Evolutionary conservation across 2,113 vertebrate genomes (phyloP), one percentile per base, ranked within the genome.

Genomic region (Tylochromis polylepis): DNA sequence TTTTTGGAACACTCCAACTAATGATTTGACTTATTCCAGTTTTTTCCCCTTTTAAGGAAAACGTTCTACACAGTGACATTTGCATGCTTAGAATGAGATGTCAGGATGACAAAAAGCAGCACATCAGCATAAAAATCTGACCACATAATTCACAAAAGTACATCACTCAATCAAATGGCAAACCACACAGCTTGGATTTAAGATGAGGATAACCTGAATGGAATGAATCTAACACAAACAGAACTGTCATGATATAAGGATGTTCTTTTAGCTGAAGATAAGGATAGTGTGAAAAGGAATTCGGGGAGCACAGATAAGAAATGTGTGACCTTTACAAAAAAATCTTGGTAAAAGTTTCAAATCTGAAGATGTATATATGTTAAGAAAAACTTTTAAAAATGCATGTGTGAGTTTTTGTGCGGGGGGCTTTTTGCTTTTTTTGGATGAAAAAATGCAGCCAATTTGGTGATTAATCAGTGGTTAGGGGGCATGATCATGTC

Each of bases 21-120:
- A 24, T 41, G 43, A 20, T 55, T 88, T 57, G 29, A 14, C 60
- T 53, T 43, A 18, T 84, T 84, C 65, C 78, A 75, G n/a, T 81
- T 41, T 79, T 22, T 2, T 2, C 20, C 38, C 34, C 55, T 79
- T 86, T 79, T 10, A 58, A 85, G 82, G 78, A 56, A 82, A 85
- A 82, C 65, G 58, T 70, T 72, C 9, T 11, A 53, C 82, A 59
- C 53, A 5, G 18, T 83, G 83, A 51, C 86, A 93, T 92, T 88
- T 84, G 67, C 86, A 86, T 89, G 87, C 86, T 89, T 81, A 85
- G 81, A 85, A 75, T 85, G 82, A 90, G 85, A 94, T 87, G 92
- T 89, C 92, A 90, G 75, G 34, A 70, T 92, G 89, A 94, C 82
- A 91, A 91, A 94, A 94, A 83, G 91, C 53, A 41, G 38, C 18